Percentiles rank a stretch among this genome's conserved stretches.
Conservation (phyloP, 2,888 invertebrate species). For the Drosophila anomelani region DNA sequence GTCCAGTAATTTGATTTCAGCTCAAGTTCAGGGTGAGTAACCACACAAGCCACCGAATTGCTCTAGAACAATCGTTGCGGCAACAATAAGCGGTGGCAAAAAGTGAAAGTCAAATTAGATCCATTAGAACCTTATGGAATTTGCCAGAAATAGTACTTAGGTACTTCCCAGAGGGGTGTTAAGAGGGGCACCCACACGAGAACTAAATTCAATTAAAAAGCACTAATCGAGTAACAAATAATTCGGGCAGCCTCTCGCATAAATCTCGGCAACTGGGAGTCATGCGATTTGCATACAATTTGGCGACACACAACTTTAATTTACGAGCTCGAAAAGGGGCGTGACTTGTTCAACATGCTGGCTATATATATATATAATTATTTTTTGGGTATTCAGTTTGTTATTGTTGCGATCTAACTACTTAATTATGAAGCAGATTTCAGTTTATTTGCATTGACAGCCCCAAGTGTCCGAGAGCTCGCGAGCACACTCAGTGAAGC, state of each 20-base stretch:
- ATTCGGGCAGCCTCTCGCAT: slow-evolving; percentile 48
- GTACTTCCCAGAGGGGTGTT: neutral
- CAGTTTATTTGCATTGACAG: slow-evolving; percentile 66
- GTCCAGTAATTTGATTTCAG: slow-evolving; percentile 44
- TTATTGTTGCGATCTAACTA: slow-evolving; percentile 46
- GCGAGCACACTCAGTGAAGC: slow-evolving; percentile 62
- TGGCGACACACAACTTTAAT: slow-evolving; percentile 70
- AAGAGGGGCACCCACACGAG: slow-evolving; percentile 25
- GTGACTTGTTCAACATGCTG: slow-evolving; percentile 42
- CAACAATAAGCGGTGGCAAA: slow-evolving; percentile 46
- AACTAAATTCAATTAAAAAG: slow-evolving; percentile 53
- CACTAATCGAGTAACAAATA: slow-evolving; percentile 51
- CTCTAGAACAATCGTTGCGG: slow-evolving; percentile 53
- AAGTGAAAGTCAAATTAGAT: slow-evolving; percentile 68
- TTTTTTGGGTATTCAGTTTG: slow-evolving; percentile 1
- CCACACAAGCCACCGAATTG: slow-evolving; percentile 50
- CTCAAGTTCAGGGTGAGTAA: slow-evolving; percentile 77
- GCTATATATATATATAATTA: neutral
- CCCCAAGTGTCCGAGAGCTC: slow-evolving; percentile 4
- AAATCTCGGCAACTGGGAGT: slow-evolving; percentile 58
- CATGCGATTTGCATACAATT: slow-evolving; percentile 72
- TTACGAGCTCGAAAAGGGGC: slow-evolving; percentile 68
- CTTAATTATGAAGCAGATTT: slow-evolving; percentile 73
- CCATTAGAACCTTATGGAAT: slow-evolving; percentile 24
- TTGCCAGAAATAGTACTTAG: neutral